Conservation (phyloP, 2,888 invertebrate genomes). For the Sphecodes monilicornis region DNA sequence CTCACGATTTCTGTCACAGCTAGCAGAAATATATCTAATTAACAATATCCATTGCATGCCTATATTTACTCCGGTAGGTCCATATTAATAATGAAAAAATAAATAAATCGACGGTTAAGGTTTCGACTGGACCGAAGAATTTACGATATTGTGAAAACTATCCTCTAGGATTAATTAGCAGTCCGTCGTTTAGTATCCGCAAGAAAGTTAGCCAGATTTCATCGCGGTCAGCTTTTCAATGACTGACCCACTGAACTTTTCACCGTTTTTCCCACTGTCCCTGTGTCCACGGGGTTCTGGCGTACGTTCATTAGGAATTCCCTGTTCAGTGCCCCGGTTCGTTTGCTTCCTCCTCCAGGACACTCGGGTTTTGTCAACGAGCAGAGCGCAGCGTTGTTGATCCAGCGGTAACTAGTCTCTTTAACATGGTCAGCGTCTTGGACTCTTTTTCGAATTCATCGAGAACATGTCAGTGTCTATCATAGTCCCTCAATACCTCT, state of each 20-base stretch:
- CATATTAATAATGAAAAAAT: no score
- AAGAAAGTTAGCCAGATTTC: not conserved
- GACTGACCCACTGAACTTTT: constrained; percentile 64
- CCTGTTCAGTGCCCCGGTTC: not conserved
- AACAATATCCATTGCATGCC: no score
- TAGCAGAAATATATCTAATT: no score
- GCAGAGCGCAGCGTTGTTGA: not conserved
- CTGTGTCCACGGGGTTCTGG: not conserved
- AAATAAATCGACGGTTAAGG: no score
- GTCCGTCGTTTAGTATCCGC: not conserved
- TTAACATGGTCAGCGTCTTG: not conserved
- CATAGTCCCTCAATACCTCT: not conserved
- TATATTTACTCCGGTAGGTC: no score
- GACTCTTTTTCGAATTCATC: not conserved
- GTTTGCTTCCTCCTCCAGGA: not conserved
- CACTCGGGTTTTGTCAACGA: not conserved
- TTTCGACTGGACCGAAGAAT: not conserved
- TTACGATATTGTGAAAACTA: not conserved
- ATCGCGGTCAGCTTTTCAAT: constrained; percentile 6
- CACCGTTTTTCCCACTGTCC: constrained; percentile 4
- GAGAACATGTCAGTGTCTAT: not conserved
- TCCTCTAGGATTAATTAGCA: not conserved
- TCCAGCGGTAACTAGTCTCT: not conserved
- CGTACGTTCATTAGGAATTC: constrained; percentile 2
- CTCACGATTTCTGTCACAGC: no score